These are phyloP conservation scores for Bubalus kerabau DNA, from an alignment of 2,113 vertebrate genomes.

Conservation along the genomic window DNA sequence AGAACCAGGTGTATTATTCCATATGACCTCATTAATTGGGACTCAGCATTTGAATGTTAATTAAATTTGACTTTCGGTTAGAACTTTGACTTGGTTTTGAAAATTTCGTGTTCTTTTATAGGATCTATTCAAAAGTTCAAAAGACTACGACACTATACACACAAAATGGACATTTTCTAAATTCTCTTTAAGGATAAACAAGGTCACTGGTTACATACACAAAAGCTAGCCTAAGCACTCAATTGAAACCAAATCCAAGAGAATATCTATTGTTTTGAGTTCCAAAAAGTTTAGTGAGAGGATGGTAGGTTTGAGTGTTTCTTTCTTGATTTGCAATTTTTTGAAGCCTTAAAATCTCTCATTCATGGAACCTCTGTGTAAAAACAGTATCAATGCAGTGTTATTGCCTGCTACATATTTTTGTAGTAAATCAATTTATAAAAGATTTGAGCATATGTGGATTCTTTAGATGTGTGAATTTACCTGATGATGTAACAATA, in stretches of 20 bases:
- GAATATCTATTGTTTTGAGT: background rate
- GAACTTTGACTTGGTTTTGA: slow-evolving; percentile 10
- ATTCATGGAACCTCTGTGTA: background rate
- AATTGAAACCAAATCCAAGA: background rate
- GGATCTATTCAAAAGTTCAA: background rate
- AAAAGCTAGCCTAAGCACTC: background rate
- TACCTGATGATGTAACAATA: background rate
- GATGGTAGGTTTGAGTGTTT: background rate
- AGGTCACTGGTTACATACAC: background rate
- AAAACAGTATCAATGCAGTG: background rate
- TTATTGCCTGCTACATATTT: background rate
- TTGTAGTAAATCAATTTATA: background rate
- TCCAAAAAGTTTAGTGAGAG: background rate
- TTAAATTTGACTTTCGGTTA: background rate
- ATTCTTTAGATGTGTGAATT: background rate
- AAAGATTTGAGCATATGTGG: background rate
- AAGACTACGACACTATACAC: background rate
- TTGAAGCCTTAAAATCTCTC: background rate
- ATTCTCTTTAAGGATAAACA: background rate
- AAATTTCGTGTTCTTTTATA: slow-evolving; percentile 15
- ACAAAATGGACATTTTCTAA: background rate
- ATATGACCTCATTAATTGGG: slow-evolving; percentile 17
- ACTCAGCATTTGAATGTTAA: slow-evolving; percentile 17
- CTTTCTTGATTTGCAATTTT: background rate
- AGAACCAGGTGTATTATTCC: slow-evolving; percentile 8